These are phyloP conservation scores for Apodemus speciosus DNA, from an alignment of 2,113 vertebrate genomes.

Conservation along the genomic window DNA sequence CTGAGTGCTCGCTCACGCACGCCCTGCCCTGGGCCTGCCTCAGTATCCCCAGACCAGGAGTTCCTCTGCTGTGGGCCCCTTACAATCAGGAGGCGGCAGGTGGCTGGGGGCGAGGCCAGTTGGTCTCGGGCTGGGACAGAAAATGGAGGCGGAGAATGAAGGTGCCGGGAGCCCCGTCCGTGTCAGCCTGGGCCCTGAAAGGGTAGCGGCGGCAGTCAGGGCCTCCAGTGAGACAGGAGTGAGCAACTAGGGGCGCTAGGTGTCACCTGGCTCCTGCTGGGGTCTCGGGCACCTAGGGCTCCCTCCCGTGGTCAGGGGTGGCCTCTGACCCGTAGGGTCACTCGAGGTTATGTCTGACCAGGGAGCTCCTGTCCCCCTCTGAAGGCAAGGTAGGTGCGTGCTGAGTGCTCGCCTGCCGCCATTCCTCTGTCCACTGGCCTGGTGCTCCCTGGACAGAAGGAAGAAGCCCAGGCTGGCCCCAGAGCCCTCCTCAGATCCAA, in stretches of 20 bases:
- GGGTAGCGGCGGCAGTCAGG: background rate
- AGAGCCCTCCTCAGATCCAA: background rate
- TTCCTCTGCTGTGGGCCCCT: background rate
- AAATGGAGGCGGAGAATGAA: too few relatives aligned
- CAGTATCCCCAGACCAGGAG: background rate
- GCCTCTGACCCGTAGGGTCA: background rate
- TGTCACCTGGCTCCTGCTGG: background rate
- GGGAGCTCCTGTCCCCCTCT: background rate
- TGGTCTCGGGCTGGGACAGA: too few relatives aligned
- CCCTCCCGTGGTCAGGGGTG: background rate
- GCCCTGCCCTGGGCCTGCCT: background rate
- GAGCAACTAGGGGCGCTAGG: background rate
- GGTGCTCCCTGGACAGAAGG: background rate
- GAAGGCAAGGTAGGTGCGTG: background rate
- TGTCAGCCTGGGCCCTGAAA: background rate
- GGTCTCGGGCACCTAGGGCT: background rate
- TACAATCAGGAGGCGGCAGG: background rate
- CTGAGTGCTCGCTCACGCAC: background rate
- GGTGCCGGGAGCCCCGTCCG: background rate
- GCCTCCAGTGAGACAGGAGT: background rate
- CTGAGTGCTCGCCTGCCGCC: background rate
- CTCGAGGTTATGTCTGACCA: background rate
- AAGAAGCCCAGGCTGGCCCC: background rate
- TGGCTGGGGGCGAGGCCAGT: background rate
- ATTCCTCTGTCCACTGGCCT: background rate